phyloP scores from a whole-genome alignment of 1,140 invertebrate species.

The Rhyzopertha dominica region DNA sequence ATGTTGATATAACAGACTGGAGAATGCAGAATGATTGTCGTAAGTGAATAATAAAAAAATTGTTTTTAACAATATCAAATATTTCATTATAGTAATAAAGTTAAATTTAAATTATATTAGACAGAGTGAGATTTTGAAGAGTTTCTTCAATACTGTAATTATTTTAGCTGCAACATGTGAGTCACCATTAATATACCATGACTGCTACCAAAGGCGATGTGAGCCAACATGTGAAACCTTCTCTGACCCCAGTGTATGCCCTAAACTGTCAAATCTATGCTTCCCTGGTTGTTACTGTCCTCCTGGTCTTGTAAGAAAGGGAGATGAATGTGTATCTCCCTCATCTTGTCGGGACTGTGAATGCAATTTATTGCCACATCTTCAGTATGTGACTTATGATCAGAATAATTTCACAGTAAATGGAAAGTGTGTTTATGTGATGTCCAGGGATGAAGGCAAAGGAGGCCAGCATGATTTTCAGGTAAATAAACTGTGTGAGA shows the following conservation, averaged over 20 bases:
- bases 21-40: slow-evolving; percentile 63
- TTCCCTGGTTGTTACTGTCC: slow-evolving; percentile 82
- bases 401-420: slow-evolving; percentile 63
- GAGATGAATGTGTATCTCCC: slow-evolving; percentile 63
- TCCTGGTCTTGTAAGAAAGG: slow-evolving; percentile 65
- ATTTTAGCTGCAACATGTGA: slow-evolving; percentile 61
- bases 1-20: slow-evolving; percentile 63
- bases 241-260: slow-evolving; percentile 54
- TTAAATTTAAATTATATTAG: neutral
- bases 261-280: slow-evolving; percentile 58
- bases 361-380: slow-evolving; percentile 67
- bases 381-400: slow-evolving; percentile 71
- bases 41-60: slow-evolving; percentile 53
- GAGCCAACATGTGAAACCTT: slow-evolving; percentile 66
- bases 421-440: slow-evolving; percentile 74
- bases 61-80: too few relatives aligned
- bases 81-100: neutral
- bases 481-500: slow-evolving; percentile 41
- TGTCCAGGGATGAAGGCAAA: slow-evolving; percentile 57
- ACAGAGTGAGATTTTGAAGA: neutral
- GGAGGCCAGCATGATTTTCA: slow-evolving; percentile 56
- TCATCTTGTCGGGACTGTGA: slow-evolving; percentile 71
- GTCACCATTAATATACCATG: slow-evolving; percentile 67
- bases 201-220: slow-evolving; percentile 69
- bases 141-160: slow-evolving; percentile 7